Evolutionary conservation across 2,113 vertebrate species (phyloP).

Genomic region (Sylvicapra grimmia): DNA sequence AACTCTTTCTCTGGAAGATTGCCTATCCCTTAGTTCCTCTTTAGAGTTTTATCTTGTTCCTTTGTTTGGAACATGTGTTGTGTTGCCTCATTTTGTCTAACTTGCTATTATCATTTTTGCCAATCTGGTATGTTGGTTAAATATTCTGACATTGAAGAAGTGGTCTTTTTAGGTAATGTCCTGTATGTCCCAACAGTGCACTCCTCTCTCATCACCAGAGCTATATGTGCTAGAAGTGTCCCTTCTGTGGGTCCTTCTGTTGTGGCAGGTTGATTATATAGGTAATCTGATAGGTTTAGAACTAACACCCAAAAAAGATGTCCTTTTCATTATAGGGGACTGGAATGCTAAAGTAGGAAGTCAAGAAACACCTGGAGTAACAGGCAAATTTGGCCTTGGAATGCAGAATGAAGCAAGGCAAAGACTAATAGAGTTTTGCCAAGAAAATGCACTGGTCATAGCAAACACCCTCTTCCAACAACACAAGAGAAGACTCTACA

Average conservation of each 20-base stretch:
- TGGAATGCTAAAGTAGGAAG: too few species aligned
- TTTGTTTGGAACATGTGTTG: neutral
- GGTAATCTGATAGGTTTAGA: neutral
- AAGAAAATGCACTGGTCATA: too few species aligned
- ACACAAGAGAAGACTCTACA: too few species aligned
- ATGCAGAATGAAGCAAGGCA: too few species aligned
- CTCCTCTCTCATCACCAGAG: neutral
- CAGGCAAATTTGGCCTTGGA: too few species aligned
- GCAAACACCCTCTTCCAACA: too few species aligned
- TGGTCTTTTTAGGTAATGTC: neutral
- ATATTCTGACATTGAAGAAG: neutral
- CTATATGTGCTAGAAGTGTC: neutral
- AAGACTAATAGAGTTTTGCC: too few species aligned
- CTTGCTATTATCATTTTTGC: neutral
- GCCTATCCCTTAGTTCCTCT: neutral
- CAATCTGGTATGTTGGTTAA: neutral
- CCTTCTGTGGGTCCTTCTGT: neutral
- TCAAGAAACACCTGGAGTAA: too few species aligned
- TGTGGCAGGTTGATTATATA: neutral
- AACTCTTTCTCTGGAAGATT: neutral
- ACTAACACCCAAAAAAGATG: too few species aligned
- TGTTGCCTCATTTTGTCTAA: neutral
- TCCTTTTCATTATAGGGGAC: too few species aligned
- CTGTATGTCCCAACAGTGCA: neutral
- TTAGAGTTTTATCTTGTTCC: neutral